Evolutionary conservation across 2,888 invertebrate species (phyloP).

Genomic region (Paralinhomoeus sp.): DNA sequence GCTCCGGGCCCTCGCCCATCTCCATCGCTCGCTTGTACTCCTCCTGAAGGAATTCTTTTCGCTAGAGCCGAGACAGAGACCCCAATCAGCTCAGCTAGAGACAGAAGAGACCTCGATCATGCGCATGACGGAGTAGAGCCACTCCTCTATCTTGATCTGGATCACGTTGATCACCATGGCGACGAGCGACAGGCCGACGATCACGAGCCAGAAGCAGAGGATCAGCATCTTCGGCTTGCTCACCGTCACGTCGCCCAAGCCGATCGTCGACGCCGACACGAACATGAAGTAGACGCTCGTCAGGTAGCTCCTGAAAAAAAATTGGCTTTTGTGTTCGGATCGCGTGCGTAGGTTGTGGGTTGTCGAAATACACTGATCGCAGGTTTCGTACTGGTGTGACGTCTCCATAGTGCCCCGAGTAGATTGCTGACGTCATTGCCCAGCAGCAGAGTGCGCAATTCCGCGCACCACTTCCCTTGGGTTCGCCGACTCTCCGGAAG

Average conservation of each 20-base stretch:
- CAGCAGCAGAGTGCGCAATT: no score
- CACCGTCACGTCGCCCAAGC: constrained; percentile 34
- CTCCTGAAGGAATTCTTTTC: neutral
- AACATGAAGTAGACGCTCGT: constrained; percentile 90
- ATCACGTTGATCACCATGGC: constrained; percentile 94
- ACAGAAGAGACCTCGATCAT: constrained; percentile 36
- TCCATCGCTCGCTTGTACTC: constrained; percentile 1
- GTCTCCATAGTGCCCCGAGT: no score
- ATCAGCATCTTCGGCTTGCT: constrained; percentile 66
- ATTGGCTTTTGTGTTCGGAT: neutral
- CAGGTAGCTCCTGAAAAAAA: constrained; percentile 52
- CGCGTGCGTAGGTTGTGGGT: neutral
- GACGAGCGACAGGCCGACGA: constrained; percentile 77
- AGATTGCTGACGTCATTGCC: no score
- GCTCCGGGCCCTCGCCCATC: constrained; percentile 3
- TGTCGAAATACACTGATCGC: no score
- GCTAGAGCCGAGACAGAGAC: no score
- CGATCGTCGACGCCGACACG: constrained; percentile 85
- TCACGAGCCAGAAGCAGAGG: constrained; percentile 67
- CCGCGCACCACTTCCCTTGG: no score
- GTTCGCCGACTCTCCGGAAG: no score
- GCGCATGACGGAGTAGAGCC: constrained; percentile 19
- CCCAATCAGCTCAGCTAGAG: constrained; percentile 43
- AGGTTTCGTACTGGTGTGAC: no score
- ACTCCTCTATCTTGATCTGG: constrained; percentile 34